Evolutionary conservation across 2,797 vertebrate genomes (phyloP), one percentile per base, ranked within the genome.

Genomic region (Leptoclinus maculatus): DNA sequence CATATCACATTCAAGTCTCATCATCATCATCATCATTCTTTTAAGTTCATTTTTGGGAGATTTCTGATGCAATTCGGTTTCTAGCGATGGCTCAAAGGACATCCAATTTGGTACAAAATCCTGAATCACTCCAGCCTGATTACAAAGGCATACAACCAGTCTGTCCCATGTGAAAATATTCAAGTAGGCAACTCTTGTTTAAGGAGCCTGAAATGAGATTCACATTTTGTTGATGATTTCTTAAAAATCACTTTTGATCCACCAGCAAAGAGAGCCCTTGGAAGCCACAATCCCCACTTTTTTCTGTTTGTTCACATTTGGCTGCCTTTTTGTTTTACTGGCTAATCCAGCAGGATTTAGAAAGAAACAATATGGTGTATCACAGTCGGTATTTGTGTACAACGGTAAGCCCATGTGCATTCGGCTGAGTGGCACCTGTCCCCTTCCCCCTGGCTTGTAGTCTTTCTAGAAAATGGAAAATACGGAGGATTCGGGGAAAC

Each of bases 391-490:
- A 86, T 93, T 92, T 90, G 90, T 91, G 84, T 90, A 91, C 88
- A 88, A 80, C 66, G 16, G 81, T 89, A 93, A 89, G 89, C 89
- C 91, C 86, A 83, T 93, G 90, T 92, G 92, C 91, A 92, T 92
- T 91, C 87, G 86, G 87, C 89, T 87, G 90, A 92, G 87, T 90
- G 88, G 86, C 92, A 93, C 93, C 93, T 94, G 91, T 93, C 91
- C 85, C 86, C 85, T 89, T 89, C 87, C 85, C 84, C 83, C 80
- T 82, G 79, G 89, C 84, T 79, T 66, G 89, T 84, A 81, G 89
- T 89, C 88, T 89, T 70, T 84, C 90, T 64, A 75, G 82, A 88
- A 90, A 90, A 93, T 87, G 84, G 81, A 89, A 89, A 90, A 88
- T 80, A 88, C 79, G 59, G 75, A 79, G 82, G 87, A 89, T 92